Conservation (phyloP, 2,888 invertebrate genomes). For the Catocala nupta region DNA sequence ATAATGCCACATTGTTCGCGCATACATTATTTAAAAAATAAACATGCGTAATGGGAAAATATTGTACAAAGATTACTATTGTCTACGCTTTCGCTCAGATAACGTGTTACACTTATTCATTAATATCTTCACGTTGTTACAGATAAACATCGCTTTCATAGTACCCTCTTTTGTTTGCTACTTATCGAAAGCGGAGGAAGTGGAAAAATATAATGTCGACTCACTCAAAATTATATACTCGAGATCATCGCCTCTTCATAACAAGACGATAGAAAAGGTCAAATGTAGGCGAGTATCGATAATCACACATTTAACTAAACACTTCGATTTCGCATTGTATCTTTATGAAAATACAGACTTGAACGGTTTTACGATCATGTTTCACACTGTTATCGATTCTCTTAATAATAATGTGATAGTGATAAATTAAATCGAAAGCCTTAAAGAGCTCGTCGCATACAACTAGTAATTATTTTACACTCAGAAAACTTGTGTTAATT, state of each 20-base stretch:
- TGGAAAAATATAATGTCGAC: conserved; percentile 61
- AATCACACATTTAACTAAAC: background rate
- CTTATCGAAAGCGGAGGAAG: conserved; percentile 61
- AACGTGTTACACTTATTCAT: background rate
- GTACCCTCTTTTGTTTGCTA: conserved; percentile 64
- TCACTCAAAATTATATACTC: conserved; percentile 73
- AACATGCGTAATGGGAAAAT: too few relatives aligned
- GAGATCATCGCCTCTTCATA: conserved; percentile 70
- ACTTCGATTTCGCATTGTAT: conserved; percentile 1
- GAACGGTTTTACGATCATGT: conserved; percentile 1
- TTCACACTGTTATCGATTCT: conserved; percentile 4
- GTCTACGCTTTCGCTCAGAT: background rate
- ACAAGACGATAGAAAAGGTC: conserved; percentile 67
- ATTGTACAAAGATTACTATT: too few relatives aligned
- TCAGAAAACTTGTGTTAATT: background rate
- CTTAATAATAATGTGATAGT: background rate
- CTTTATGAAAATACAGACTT: background rate
- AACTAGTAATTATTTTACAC: background rate
- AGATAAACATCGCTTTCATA: conserved; percentile 70
- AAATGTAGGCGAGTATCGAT: conserved; percentile 61
- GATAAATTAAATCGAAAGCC: conserved; percentile 3
- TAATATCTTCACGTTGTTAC: conserved; percentile 35
- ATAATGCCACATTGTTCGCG: too few relatives aligned
- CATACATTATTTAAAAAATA: too few relatives aligned
- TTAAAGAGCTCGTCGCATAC: background rate